These are phyloP conservation scores for Nerophis ophidion DNA, from an alignment of 2,113 vertebrate genomes.

Conservation along the genomic window DNA sequence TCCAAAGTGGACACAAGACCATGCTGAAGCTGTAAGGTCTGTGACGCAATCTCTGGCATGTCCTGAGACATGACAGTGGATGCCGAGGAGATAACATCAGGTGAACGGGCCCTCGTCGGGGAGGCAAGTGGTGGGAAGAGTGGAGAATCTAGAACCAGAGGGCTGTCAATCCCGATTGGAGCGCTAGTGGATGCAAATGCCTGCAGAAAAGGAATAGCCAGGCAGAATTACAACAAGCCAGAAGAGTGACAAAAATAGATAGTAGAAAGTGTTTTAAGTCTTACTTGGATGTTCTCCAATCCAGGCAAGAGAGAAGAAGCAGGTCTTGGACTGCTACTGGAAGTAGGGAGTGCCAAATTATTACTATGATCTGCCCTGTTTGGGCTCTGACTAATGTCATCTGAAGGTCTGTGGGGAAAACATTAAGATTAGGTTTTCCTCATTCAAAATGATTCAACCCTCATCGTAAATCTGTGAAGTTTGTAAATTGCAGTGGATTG, in stretches of 20 bases:
- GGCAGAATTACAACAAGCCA: background rate
- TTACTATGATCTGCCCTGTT: slow-evolving; percentile 73
- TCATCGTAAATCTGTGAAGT: no score
- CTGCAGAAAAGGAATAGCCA: slow-evolving; percentile 36
- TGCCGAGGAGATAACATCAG: slow-evolving; percentile 95
- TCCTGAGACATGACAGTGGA: slow-evolving; percentile 94
- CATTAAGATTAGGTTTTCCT: slow-evolving; percentile 4
- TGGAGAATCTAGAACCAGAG: slow-evolving; percentile 81
- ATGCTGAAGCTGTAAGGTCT: slow-evolving; percentile 79
- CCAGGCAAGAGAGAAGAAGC: slow-evolving; percentile 78
- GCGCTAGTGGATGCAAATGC: slow-evolving; percentile 67
- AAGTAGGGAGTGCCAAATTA: slow-evolving; percentile 66
- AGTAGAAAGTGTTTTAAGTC: background rate
- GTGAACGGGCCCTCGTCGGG: slow-evolving; percentile 89
- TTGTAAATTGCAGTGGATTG: no score
- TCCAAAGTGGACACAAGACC: slow-evolving; percentile 53
- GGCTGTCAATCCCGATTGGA: slow-evolving; percentile 74
- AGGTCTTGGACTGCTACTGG: slow-evolving; percentile 76
- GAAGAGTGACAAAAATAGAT: background rate
- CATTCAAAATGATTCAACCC: no score
- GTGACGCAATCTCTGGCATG: slow-evolving; percentile 93
- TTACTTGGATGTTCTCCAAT: slow-evolving; percentile 82
- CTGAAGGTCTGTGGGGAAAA: slow-evolving; percentile 70
- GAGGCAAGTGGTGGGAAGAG: slow-evolving; percentile 83
- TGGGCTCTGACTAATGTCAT: slow-evolving; percentile 85